Base-by-base conservation (phyloP, 2,888 invertebrate species). In the Mesorhabditis spiculigera region DNA sequence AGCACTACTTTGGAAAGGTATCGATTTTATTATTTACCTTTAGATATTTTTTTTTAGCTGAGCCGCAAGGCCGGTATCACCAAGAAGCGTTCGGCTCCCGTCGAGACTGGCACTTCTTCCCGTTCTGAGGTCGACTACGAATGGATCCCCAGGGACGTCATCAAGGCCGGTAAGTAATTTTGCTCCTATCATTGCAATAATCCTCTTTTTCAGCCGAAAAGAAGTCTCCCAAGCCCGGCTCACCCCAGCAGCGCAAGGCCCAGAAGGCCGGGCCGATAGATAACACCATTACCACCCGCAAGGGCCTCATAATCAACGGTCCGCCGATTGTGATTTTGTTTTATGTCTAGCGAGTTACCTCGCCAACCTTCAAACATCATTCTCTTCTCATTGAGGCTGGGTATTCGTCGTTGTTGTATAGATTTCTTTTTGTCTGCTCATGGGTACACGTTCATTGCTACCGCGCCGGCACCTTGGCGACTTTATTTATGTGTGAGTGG, bases 121-220 rank as follows among this genome's bases (percentile, higher is more conserved):
- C 91, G 72, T 91, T 92, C 82, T 45, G 72, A 66, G 93, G 94
- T 99, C 4, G 97, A 98, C 88, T 96, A 93, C 86, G 96, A 98
- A 82, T 98, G 98, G 98, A 89, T 98, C 86, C 97, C 98, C 62
- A 92, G 92, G 86, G 93, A 94, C 87, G 69, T 78, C 66, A 72
- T 83, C 61, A 78, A 79, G 68, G 66, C 71, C 62, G 73, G 74
- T 70, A 63, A 65, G 62, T 69, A 13, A 43, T 63, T 63, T 63
- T 63, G 8, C 28, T 63, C 63, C 61, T 1, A 63, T 63, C 8
- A 63, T 2, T 41, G 8, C 8, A 63, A 16, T 16, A 63, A 63
- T 63, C n/a, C 10, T 63, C 10, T 10, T 28, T 63, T 63, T 63
- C 58, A 50, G 58, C 66, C 65, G 78, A 78, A 67, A 78, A 78